phyloP scores from a whole-genome alignment of 2,888 invertebrate species.

The Camponotus fellah region DNA sequence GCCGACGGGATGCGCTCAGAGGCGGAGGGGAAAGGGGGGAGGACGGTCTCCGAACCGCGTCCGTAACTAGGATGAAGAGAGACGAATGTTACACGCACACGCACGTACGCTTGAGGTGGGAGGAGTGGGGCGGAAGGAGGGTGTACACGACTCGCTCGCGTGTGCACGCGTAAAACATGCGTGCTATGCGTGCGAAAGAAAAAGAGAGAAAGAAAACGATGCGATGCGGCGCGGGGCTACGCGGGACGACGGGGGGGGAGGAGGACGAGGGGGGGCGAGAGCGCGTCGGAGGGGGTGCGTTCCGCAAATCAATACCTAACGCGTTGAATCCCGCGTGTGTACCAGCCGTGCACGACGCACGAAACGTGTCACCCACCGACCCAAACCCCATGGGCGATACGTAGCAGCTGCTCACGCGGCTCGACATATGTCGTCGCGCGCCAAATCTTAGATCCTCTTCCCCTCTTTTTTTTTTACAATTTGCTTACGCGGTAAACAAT shows the following conservation, averaged over 20 bases:
- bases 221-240: not conserved
- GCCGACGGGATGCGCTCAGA: conserved; percentile 65
- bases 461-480: not conserved
- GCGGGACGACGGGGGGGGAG: conserved; percentile 42
- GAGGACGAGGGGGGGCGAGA: not conserved
- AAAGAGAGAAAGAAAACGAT: conserved; percentile 31
- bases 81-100: conserved; percentile 50
- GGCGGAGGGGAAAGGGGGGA: conserved; percentile 48
- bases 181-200: conserved; percentile 55
- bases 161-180: conserved; percentile 52
- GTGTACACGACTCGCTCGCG: conserved; percentile 57
- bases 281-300: conserved; percentile 67
- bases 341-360: conserved; percentile 74
- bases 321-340: conserved; percentile 69
- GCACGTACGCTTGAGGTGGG: not conserved
- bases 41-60: conserved; percentile 69
- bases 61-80: conserved; percentile 60
- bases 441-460: conserved; percentile 50
- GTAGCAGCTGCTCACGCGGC: conserved; percentile 76
- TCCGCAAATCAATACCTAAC: conserved; percentile 83
- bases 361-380: conserved; percentile 84
- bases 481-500: not conserved
- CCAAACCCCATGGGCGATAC: conserved; percentile 77
- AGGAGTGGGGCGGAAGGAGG: conserved; percentile 56
- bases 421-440: conserved; percentile 71